Percentiles rank a stretch among this genome's conserved stretches.
Evolutionary conservation across 64 coral and sea anemone genomes (phyloP).

Genomic region (Acropora tenuis): DNA sequence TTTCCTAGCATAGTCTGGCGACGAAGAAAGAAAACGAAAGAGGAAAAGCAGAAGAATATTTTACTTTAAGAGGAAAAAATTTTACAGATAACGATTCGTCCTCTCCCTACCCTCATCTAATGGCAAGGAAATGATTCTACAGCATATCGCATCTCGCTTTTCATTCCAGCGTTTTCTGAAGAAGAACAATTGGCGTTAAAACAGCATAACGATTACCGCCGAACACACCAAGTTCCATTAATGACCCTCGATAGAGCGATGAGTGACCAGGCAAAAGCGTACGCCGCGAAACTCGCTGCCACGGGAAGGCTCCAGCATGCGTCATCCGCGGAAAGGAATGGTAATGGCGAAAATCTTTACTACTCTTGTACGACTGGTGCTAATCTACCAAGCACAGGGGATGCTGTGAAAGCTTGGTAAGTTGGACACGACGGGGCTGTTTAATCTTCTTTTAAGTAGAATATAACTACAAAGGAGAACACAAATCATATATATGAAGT

Average conservation of each 20-base stretch:
- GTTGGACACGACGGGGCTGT: neutral
- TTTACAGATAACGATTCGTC: too few relatives aligned
- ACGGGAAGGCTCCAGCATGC: neutral
- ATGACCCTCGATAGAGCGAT: slow-evolving; percentile 58
- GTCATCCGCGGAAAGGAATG: neutral
- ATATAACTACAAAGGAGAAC: too few relatives aligned
- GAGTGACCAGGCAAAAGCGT: slow-evolving; percentile 43
- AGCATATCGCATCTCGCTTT: neutral
- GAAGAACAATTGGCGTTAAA: slow-evolving; percentile 6
- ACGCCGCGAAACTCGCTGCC: slow-evolving; percentile 30
- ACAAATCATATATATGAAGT: too few relatives aligned
- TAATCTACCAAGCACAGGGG: neutral
- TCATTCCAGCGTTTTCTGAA: neutral
- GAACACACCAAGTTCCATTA: slow-evolving; percentile 18
- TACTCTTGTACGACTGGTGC: slow-evolving; percentile 17
- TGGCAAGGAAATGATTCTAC: too few relatives aligned
- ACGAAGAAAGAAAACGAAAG: too few relatives aligned
- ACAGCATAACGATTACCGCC: slow-evolving; percentile 11
- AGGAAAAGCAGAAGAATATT: too few relatives aligned
- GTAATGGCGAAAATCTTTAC: slow-evolving; percentile 61
- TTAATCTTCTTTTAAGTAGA: neutral
- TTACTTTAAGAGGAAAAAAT: too few relatives aligned
- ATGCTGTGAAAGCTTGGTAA: slow-evolving; percentile 59
- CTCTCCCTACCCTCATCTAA: too few relatives aligned
- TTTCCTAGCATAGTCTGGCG: too few relatives aligned